Percentiles rank a stretch among this genome's conserved stretches.
Evolutionary conservation across 2,797 vertebrate species (phyloP).

Genomic region (Acomys russatus): DNA sequence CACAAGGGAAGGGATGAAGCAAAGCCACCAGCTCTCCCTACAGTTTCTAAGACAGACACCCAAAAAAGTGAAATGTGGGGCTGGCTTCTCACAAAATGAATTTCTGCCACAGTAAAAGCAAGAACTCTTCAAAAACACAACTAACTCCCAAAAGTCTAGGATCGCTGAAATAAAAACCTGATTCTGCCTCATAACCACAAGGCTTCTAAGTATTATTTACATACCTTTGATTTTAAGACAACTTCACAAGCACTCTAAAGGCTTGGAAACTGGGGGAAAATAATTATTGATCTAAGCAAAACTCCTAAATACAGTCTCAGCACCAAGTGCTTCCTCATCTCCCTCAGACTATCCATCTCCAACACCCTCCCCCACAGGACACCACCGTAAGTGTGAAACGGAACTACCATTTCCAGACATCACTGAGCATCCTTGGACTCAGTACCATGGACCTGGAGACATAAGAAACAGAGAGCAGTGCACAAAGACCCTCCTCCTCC

Average conservation of each 20-base stretch:
- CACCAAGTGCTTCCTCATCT: constrained; percentile 39
- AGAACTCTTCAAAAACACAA: constrained; percentile 61
- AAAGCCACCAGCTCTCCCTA: background rate
- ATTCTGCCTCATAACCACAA: constrained; percentile 34
- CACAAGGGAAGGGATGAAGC: background rate
- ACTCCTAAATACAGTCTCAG: constrained; percentile 51
- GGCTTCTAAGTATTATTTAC: background rate
- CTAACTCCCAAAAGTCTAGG: constrained; percentile 28
- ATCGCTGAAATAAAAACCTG: constrained; percentile 53
- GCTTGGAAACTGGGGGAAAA: constrained; percentile 65
- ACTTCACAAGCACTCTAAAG: constrained; percentile 59
- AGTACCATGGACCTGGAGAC: constrained; percentile 48
- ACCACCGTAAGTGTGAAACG: background rate
- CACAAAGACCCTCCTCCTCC: background rate
- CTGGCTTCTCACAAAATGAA: constrained; percentile 67
- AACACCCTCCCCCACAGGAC: background rate
- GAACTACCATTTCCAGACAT: background rate
- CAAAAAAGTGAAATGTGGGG: constrained; percentile 30
- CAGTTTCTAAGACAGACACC: background rate
- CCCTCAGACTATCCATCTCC: background rate
- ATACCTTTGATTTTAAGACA: constrained; percentile 47
- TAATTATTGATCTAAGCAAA: constrained; percentile 68
- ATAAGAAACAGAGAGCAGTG: background rate
- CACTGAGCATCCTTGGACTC: constrained; percentile 21
- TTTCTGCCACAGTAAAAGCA: constrained; percentile 57